Evolutionary conservation across 1,140 invertebrate species (phyloP), one percentile per base, ranked within the genome.

Genomic region (Micrasema longulum): DNA sequence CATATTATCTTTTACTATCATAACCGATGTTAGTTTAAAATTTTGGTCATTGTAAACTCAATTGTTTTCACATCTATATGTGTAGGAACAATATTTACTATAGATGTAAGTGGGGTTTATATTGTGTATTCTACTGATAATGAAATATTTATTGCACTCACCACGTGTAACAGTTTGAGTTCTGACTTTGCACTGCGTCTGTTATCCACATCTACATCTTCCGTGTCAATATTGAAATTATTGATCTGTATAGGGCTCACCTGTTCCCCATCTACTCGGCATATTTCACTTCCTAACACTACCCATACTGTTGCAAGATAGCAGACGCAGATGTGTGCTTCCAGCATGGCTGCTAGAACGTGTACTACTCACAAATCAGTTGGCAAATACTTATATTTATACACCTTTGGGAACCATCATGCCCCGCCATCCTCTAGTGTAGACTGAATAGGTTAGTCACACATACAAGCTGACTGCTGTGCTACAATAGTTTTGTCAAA

Each of bases 91-190:
- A n/a, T n/a, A n/a, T n/a, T n/a, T n/a, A n/a, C n/a, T n/a, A n/a
- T n/a, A n/a, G n/a, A n/a, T n/a, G n/a, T n/a, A n/a, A n/a, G n/a
- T n/a, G n/a, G n/a, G n/a, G n/a, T n/a, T n/a, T n/a, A n/a, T n/a
- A n/a, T n/a, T n/a, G n/a, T n/a, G n/a, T n/a, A n/a, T n/a, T n/a
- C n/a, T n/a, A n/a, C n/a, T n/a, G n/a, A n/a, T n/a, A n/a, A n/a
- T n/a, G n/a, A n/a, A n/a, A n/a, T n/a, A n/a, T n/a, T n/a, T n/a
- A 35, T 57, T 0, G 20, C 38, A 69, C 77, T 77, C 64, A 78
- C 78, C 71, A 79, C 76, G 55, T 79, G 78, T 1, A 79, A 38
- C 57, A 79, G 71, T 72, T 79, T 74, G 10, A 79, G 57, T 62
- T 77, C 74, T 18, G 69, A 65, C 6, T 20, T 9, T 23, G 53